A percentile compares a stretch with the other conserved stretches of the same genome.
These are phyloP conservation scores for Meiosimyza decipiens DNA, from an alignment of 2,888 invertebrate genomes.

Conservation along the genomic window DNA sequence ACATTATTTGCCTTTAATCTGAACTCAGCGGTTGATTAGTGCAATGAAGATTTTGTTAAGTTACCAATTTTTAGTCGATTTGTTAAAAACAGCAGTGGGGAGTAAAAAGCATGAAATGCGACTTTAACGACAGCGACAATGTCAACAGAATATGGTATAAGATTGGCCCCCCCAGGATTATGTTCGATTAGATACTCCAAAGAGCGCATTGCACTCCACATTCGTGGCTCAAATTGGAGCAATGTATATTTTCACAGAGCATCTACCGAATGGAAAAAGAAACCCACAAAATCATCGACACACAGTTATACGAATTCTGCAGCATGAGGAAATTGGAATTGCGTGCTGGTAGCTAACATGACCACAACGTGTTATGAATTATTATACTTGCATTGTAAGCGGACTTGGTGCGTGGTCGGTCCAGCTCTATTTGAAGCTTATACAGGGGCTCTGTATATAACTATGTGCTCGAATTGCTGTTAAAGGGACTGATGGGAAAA, in stretches of 20 bases:
- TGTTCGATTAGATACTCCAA: not conserved
- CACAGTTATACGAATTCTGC: conserved; percentile 10
- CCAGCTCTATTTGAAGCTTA: too few relatives aligned
- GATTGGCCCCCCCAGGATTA: conserved; percentile 23
- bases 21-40: too few relatives aligned
- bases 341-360: conserved; percentile 17
- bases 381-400: not conserved
- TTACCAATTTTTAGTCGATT: too few relatives aligned
- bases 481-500: too few relatives aligned
- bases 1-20: too few relatives aligned
- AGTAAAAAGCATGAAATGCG: too few relatives aligned
- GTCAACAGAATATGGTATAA: conserved; percentile 6
- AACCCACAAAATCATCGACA: not conserved
- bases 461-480: too few relatives aligned
- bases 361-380: not conserved
- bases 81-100: too few relatives aligned
- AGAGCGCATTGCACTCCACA: not conserved
- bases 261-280: conserved; percentile 3
- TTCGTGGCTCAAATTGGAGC: not conserved
- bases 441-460: too few relatives aligned
- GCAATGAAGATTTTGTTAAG: too few relatives aligned
- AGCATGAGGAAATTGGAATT: conserved; percentile 9
- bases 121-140: not conserved
- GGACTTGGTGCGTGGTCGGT: too few relatives aligned
- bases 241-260: not conserved